Evolutionary conservation across 2,888 invertebrate species (phyloP).

Genomic region (Phaedon cochleariae): DNA sequence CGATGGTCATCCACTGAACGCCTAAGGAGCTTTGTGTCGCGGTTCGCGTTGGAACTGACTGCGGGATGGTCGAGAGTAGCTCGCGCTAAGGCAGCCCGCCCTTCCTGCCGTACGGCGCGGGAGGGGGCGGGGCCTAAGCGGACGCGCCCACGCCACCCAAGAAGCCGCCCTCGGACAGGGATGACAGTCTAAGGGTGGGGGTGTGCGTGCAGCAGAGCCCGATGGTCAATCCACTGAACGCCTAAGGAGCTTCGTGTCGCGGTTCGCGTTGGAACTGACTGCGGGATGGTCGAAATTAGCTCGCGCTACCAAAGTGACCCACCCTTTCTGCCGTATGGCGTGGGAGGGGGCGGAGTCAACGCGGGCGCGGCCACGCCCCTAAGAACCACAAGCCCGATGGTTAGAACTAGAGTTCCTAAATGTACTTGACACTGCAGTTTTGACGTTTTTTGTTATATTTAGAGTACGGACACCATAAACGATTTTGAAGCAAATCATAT

Average conservation of each 20-base stretch:
- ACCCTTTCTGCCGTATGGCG: constrained; percentile 57
- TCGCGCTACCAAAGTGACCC: constrained; percentile 56
- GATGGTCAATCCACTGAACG: constrained; percentile 84
- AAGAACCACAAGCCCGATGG: too few relatives aligned
- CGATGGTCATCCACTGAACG: constrained; percentile 86
- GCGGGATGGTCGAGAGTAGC: background rate
- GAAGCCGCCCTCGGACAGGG: constrained; percentile 57
- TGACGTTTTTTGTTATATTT: too few relatives aligned
- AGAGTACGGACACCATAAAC: too few relatives aligned
- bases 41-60: background rate
- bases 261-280: background rate
- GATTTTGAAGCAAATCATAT: too few relatives aligned
- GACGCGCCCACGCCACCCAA: constrained; percentile 68
- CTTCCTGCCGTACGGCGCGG: constrained; percentile 58
- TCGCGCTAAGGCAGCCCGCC: constrained; percentile 55
- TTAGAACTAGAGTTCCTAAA: too few relatives aligned
- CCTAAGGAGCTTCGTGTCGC: constrained; percentile 17
- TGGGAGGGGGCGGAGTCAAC: constrained; percentile 52
- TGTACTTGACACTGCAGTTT: too few relatives aligned
- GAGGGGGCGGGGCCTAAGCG: constrained; percentile 60
- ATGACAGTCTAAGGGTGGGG: constrained; percentile 85
- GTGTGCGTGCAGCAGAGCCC: constrained; percentile 93
- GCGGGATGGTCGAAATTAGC: background rate
- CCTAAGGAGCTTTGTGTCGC: constrained; percentile 18
- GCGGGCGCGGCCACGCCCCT: constrained; percentile 72